Evolutionary conservation across 2,113 vertebrate species (phyloP), one percentile per base, ranked within the genome.

Genomic region (Hydrochoerus hydrochaeris): DNA sequence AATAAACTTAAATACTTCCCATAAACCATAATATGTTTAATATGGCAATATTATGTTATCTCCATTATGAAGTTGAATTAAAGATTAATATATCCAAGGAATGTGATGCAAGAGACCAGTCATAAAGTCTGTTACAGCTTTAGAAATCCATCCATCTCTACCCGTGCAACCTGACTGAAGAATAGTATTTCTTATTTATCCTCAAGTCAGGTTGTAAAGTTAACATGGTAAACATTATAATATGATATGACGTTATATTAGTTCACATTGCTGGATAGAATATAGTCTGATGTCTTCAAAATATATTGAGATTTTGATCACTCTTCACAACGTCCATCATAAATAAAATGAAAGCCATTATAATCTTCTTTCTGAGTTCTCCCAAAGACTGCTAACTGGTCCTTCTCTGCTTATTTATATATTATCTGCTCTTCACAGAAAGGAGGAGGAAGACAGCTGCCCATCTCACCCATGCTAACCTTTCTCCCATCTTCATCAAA

Each of bases 1-100:
- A 83, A 22, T 24, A 13, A 14, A 95, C 6, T 63, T 95, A 60
- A 85, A 83, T n/a, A 41, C 46, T 78, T 91, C 41, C 30, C 69
- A 26, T 3, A 69, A 60, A 16, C 10, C 24, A 54, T 32, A 78
- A n/a, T 1, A 49, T 14, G 46, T 17, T 95, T 85, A 69, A 30
- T 32, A 75, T 1, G 12, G 11, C 22, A 75, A 52, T 41, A 54
- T 49, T 4, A 32, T 78, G 26, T 69, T 82, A 82, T 63, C 24
- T 86, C 54, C 73, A 17, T 16, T 69, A 60, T 58, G 78, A 30
- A 24, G 8, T 0, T 92, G 35, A 7, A 82, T 32, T 35, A 19
- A 49, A 81, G 5, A 28, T 63, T 12, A 46, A 38, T 41, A 20
- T n/a, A 57, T 17, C 30, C n/a, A 49, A 67, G 73, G 80, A 78